A percentile compares a stretch with the other conserved stretches of the same genome.
phyloP scores from a whole-genome alignment of 2,888 invertebrate genomes.

The Drosophila rellima region DNA sequence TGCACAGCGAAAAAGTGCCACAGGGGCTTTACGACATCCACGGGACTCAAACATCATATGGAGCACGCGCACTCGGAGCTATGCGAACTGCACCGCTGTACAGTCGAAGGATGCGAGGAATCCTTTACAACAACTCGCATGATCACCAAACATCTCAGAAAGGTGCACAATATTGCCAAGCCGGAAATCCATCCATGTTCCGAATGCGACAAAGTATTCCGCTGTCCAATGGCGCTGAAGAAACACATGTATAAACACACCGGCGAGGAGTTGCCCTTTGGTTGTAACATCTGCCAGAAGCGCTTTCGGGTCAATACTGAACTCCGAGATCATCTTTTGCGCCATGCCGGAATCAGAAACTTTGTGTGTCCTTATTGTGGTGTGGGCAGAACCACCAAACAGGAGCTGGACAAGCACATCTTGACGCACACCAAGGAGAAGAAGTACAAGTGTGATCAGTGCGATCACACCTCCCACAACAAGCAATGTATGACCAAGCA shows the following conservation, averaged over 20 bases:
- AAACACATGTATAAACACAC: slow-evolving; percentile 84
- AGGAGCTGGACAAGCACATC: slow-evolving; percentile 83
- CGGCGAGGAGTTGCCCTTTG: slow-evolving; percentile 82
- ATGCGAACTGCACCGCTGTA: slow-evolving; percentile 71
- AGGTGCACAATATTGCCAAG: slow-evolving; percentile 71
- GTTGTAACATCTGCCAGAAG: slow-evolving; percentile 83
- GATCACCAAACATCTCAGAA: slow-evolving; percentile 79
- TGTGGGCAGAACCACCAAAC: slow-evolving; percentile 83
- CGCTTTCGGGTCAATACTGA: slow-evolving; percentile 83
- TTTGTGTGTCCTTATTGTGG: slow-evolving; percentile 84
- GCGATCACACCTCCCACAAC: slow-evolving; percentile 80
- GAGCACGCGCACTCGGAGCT: slow-evolving; percentile 82
- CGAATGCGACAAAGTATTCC: slow-evolving; percentile 83
- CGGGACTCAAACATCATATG: slow-evolving; percentile 76
- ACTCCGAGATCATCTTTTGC: slow-evolving; percentile 83
- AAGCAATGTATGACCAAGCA: slow-evolving; percentile 82
- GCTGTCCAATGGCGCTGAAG: slow-evolving; percentile 83
- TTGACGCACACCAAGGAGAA: slow-evolving; percentile 84
- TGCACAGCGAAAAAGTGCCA: slow-evolving; percentile 77
- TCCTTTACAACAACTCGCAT: slow-evolving; percentile 78
- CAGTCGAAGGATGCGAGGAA: slow-evolving; percentile 79
- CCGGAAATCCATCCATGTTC: slow-evolving; percentile 78
- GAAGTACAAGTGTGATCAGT: slow-evolving; percentile 79
- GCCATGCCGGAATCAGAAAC: slow-evolving; percentile 84
- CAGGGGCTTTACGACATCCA: slow-evolving; percentile 80